Evolutionary conservation across 2,113 vertebrate species (phyloP), one percentile per base, ranked within the genome.

Genomic region (Ascaphus truei): DNA sequence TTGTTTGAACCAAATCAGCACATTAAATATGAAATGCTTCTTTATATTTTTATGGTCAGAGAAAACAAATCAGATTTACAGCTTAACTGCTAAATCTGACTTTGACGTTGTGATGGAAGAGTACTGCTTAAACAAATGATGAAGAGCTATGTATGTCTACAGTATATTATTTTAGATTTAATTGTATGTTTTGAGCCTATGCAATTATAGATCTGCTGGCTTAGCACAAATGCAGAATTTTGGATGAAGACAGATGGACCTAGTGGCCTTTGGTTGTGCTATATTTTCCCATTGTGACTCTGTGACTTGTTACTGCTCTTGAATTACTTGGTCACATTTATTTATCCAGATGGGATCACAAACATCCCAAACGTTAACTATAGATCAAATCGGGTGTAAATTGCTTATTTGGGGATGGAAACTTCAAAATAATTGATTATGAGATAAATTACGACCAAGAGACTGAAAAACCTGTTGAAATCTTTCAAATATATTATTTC

Each of bases 261-360:
- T 58, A 68, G 57, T 68, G 65, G 65, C 53, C 53, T 68, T 68
- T 68, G 36, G 29, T 58, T 58, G 65, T 58, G 45, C 31, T 47
- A 18, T 68, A 68, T 68, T 68, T 68, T 48, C 65, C 65, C 65
- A 58, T 13, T 68, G 65, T 34, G 65, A 22, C 23, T 68, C 36
- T 53, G 47, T 68, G 65, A 68, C 58, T 68, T 68, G 65, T 58
- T 31, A 57, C 65, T 58, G 53, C 56, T 68, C 53, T 45, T 68
- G 39, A 58, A 68, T 68, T 45, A 53, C 53, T 68, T 68, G 56
- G 58, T 68, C 43, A 36, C 65, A 47, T 68, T 68, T 68, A 68
- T 68, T 68, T 58, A 58, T 68, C 65, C 65, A 68, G 65, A 68
- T 68, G 65, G 65, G 57, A 68, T 68, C 53, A 58, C 65, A 68